Evolutionary conservation across 2,797 vertebrate species (phyloP), one percentile per base, ranked within the genome.

Genomic region (Bovichtus variegatus): DNA sequence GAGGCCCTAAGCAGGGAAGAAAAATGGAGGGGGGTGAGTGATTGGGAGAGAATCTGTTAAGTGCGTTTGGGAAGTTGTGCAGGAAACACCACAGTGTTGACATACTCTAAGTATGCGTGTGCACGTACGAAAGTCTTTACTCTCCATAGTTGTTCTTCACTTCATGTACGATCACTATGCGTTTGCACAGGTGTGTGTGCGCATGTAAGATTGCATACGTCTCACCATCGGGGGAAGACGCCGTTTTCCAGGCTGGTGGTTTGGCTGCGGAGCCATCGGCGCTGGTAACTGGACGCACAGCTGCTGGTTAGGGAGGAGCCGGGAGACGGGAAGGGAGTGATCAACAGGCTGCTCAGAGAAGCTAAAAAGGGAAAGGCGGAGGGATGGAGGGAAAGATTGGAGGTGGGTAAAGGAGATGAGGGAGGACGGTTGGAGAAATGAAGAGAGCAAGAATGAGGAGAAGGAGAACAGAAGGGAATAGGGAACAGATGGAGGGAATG

Each of bases 161-260:
- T 16, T 21, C 27, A 36, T 19, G 23, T 49, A n/a, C 7, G 61
- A 23, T 18, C 13, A 46, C 34, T 27, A 29, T 21, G 19, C 5
- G 1, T 46, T 34, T 31, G 5, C 36, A 60, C 1, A 19, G 49
- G 59, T 25, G 6, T 25, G 10, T 38, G 34, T 29, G 12, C 41
- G 10, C 12, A 11, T 2, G 15, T 61, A 11, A 23, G 62, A 47
- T 10, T 54, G n/a, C 18, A 9, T 61, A 62, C 0, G 13, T 23
- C 96, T 94, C 93, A 99, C 98, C 98, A 99, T 93, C 98, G 94
- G 59, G 98, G 98, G 93, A 99, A 99, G 79, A 99, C 97, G 0
- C 98, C 98, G 2, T 99, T 99, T 92, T 99, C 98, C 90, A 99
- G 85, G 92, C 98, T 99, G 89, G 98, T 99, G 12, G 98, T 99